phyloP scores from a whole-genome alignment of 2,888 invertebrate species.

The Ptilodon capucinus region DNA sequence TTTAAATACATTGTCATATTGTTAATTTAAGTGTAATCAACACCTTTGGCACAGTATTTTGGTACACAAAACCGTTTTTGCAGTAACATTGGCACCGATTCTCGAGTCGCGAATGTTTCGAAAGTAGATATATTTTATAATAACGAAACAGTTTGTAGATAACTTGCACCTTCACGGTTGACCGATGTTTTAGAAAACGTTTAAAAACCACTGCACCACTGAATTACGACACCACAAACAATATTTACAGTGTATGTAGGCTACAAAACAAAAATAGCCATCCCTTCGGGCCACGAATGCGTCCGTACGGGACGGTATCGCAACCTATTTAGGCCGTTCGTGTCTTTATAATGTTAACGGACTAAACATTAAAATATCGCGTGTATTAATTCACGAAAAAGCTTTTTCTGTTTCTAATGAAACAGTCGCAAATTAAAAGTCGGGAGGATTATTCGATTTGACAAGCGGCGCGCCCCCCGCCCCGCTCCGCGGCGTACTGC shows the following conservation, averaged over 20 bases:
- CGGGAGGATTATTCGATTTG: constrained; percentile 63
- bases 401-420: constrained; percentile 55
- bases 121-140: constrained; percentile 50
- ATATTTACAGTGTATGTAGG: constrained; percentile 74
- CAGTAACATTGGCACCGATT: constrained; percentile 48
- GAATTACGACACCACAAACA: constrained; percentile 68
- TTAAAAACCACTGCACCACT: constrained; percentile 41
- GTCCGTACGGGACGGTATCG: constrained; percentile 16
- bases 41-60: constrained; percentile 52
- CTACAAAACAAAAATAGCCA: constrained; percentile 75
- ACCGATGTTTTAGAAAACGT: constrained; percentile 40
- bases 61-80: constrained; percentile 42
- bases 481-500: constrained; percentile 49
- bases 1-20: constrained; percentile 6
- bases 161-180: constrained; percentile 44
- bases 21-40: constrained; percentile 9
- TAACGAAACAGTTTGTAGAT: constrained; percentile 30
- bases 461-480: constrained; percentile 59
- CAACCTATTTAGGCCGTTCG: constrained; percentile 30
- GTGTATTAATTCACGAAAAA: constrained; percentile 63
- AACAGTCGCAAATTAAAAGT: constrained; percentile 59
- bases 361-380: constrained; percentile 37
- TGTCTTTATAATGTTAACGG: constrained; percentile 41
- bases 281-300: constrained; percentile 35
- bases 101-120: constrained; percentile 36